phyloP scores from a whole-genome alignment of 2,888 invertebrate genomes.

The Atrina japonica region DNA sequence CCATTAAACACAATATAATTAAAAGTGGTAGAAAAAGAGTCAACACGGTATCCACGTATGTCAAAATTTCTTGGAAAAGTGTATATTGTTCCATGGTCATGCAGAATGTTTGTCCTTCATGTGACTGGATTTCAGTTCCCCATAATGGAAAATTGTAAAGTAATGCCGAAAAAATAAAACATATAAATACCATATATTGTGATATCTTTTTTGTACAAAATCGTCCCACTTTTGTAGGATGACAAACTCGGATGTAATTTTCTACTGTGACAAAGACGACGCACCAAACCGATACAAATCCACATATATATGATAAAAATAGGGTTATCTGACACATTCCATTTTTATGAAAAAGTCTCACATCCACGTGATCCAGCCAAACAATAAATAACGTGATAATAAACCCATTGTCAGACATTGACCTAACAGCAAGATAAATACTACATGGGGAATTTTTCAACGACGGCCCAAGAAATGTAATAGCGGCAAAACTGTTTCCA shows the following conservation, averaged over 20 bases:
- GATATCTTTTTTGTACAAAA: constrained; percentile 51
- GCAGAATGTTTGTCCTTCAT: constrained; percentile 32
- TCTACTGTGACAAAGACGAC: constrained; percentile 45
- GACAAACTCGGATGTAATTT: constrained; percentile 52
- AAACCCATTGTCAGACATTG: constrained; percentile 89
- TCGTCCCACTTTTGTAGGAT: constrained; percentile 42
- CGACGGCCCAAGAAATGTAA: constrained; percentile 88
- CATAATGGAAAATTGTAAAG: constrained; percentile 59
- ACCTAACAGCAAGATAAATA: constrained; percentile 89
- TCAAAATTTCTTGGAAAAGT: constrained; percentile 45
- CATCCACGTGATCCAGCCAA: constrained; percentile 72
- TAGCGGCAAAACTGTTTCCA: constrained; percentile 88
- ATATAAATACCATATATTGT: constrained; percentile 25
- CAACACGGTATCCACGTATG: constrained; percentile 54
- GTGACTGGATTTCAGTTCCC: constrained; percentile 45
- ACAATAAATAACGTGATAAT: constrained; percentile 85
- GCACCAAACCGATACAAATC: constrained; percentile 53
- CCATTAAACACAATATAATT: constrained; percentile 47
- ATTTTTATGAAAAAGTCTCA: constrained; percentile 75
- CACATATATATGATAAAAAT: constrained; percentile 83
- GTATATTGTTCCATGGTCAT: constrained; percentile 39
- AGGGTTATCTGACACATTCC: constrained; percentile 88
- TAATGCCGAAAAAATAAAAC: constrained; percentile 39
- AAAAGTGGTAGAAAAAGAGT: constrained; percentile 56
- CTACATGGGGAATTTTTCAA: constrained; percentile 88